Base-by-base conservation (phyloP, 2,797 vertebrate genomes). In the Falco novaeseelandiae region DNA sequence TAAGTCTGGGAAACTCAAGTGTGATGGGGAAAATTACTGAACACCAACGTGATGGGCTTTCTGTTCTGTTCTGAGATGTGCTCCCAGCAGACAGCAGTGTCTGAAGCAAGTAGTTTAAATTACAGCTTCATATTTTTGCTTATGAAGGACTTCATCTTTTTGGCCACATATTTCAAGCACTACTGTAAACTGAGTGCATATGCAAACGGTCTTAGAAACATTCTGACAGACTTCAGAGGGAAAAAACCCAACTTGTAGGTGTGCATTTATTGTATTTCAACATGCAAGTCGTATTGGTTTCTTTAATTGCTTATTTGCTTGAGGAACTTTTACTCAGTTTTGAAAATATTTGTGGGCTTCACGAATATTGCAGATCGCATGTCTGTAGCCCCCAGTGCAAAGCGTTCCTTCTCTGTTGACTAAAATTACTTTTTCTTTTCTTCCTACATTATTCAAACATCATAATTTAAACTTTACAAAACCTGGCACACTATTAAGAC, bases 381-480 rank as follows among this genome's bases (percentile, higher is more conserved):
- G 25, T 80, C 48, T 87, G 15, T 36, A 83, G 58, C 54, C 26
- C 48, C 38, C 44, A 77, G 51, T 87, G 52, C 51, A 84, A 32
- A 80, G 22, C 8, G 22, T 49, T 73, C 65, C n/a, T 89, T 44
- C 44, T 67, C 61, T 42, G 15, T 42, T 83, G 71, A 82, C 66
- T 59, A 48, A 91, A 94, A 83, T 74, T 71, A 38, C 40, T 79
- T 92, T 77, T 76, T 49, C 30, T 86, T 78, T 67, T 17, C 44
- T 87, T 87, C 44, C 80, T 62, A 29, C 52, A 32, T 71, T 79
- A 78, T 51, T 85, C 78, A 90, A 89, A 52, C 63, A 87, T 62
- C 72, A 49, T 67, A 83, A 87, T 9, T 83, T 71, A 90, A 92
- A 69, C 52, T 54, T 83, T 65, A 81, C 58, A 92, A 93, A 95